Evolutionary conservation across 2,113 vertebrate species (phyloP).

Genomic region (Xiphias gladius): DNA sequence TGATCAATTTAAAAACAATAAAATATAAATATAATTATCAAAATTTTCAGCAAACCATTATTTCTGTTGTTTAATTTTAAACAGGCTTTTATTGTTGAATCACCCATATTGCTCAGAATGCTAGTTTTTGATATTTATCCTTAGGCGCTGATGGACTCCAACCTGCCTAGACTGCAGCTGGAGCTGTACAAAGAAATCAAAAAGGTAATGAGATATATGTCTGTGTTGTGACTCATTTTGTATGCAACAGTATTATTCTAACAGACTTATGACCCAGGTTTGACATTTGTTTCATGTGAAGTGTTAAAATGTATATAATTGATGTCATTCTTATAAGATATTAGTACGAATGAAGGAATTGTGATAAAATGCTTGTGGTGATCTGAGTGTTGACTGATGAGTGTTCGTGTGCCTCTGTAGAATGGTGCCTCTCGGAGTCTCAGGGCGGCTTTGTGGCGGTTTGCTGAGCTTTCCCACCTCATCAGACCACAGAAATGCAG

Average conservation of each 20-base stretch:
- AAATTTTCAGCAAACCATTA: background rate
- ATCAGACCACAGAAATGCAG: slow-evolving; percentile 98
- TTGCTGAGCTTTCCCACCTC: slow-evolving; percentile 96
- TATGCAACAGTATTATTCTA: background rate
- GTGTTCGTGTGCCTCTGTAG: slow-evolving; percentile 72
- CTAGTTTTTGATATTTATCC: slow-evolving; percentile 1
- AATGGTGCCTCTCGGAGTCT: slow-evolving; percentile 96
- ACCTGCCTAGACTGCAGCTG: slow-evolving; percentile 93
- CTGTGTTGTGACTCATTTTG: background rate
- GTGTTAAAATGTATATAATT: too few species aligned
- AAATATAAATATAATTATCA: background rate
- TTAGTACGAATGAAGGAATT: background rate
- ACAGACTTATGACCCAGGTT: background rate
- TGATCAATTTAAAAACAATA: too few species aligned
- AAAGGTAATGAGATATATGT: slow-evolving; percentile 86
- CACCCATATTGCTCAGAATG: background rate
- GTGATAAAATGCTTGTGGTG: background rate
- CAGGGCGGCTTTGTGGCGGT: slow-evolving; percentile 96
- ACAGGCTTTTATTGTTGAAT: background rate
- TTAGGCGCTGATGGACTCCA: slow-evolving; percentile 98
- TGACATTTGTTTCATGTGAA: background rate
- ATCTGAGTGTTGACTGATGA: too few species aligned
- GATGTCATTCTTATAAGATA: background rate
- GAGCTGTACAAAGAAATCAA: slow-evolving; percentile 99
- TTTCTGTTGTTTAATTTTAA: background rate